Base-by-base conservation (phyloP, 1,140 invertebrate species). In the Adelges cooleyi region DNA sequence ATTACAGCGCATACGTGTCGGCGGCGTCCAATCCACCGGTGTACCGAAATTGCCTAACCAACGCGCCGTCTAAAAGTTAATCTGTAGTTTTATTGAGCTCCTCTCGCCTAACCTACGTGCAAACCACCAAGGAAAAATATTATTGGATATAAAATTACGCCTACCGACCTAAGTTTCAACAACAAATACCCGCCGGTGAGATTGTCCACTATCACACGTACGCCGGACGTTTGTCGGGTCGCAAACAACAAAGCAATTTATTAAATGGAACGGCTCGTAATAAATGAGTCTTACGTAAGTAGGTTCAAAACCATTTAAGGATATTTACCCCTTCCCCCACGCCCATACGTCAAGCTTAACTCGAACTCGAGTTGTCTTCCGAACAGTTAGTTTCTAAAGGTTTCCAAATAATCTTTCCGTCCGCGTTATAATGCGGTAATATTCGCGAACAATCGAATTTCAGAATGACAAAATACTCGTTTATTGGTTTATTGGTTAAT, bases 251-350 rank as follows among this genome's bases (percentile, higher is more conserved):
- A 38, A 54, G 42, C 52, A 29, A 54, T 54, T 54, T 54, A 54
- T 54, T 54, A 54, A 54, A 54, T 54, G 52, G 51, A 54, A 54
- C 25, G 52, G 52, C 33, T 54, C 25, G 52, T 40, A 54, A 54
- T 38, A 54, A 54, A 54, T 54, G 33, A 38, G 38, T 54, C 42
- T 54, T 54, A 54, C 42, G 52, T 54, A 38, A 22, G 52, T 40
- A n/a, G n/a, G n/a, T n/a, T n/a, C n/a, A n/a, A n/a, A n/a, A n/a
- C n/a, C n/a, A n/a, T n/a, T n/a, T n/a, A n/a, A n/a, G n/a, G n/a
- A n/a, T n/a, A n/a, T n/a, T n/a, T n/a, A n/a, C n/a, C n/a, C n/a
- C n/a, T n/a, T n/a, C n/a, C n/a, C n/a, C n/a, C n/a, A n/a, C n/a
- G n/a, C n/a, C n/a, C n/a, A n/a, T n/a, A n/a, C n/a, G n/a, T n/a